Percentiles rank a stretch among this genome's conserved stretches.
These are phyloP conservation scores for Apodemia hepburni DNA, from an alignment of 2,888 invertebrate species.

Conservation along the genomic window DNA sequence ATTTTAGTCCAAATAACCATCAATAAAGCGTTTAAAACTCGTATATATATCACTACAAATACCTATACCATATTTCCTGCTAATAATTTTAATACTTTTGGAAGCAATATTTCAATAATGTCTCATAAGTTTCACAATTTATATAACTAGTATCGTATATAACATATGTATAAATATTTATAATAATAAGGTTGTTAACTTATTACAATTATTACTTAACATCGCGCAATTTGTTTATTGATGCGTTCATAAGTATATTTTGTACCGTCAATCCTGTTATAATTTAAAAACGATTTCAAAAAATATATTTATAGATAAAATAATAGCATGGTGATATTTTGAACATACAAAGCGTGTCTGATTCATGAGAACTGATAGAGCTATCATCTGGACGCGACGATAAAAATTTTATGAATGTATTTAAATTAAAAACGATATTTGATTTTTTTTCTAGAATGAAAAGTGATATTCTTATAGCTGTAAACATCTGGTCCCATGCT, in stretches of 20 bases:
- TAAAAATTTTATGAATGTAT: background rate
- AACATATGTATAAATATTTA: constrained; percentile 73
- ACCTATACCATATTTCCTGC: constrained; percentile 37
- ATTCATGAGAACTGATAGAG: constrained; percentile 9
- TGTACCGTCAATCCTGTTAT: constrained; percentile 16
- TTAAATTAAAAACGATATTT: constrained; percentile 9
- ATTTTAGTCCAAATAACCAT: background rate
- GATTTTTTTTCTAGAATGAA: too few relatives aligned
- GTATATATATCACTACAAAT: constrained; percentile 33
- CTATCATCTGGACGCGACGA: background rate
- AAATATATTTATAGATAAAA: constrained; percentile 21
- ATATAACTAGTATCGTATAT: constrained; percentile 64
- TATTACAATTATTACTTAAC: constrained; percentile 49
- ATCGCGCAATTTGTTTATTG: constrained; percentile 19
- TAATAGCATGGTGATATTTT: constrained; percentile 2
- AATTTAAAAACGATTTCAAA: constrained; percentile 21
- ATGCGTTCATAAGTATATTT: constrained; percentile 17
- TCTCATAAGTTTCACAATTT: constrained; percentile 64
- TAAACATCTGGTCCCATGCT: too few relatives aligned
- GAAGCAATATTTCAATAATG: constrained; percentile 69
- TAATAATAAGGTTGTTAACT: constrained; percentile 66
- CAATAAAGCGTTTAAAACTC: constrained; percentile 16
- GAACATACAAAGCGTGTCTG: constrained; percentile 12
- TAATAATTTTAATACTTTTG: constrained; percentile 53
- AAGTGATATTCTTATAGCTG: too few relatives aligned